A percentile compares a stretch with the other conserved stretches of the same genome.
Evolutionary conservation across 2,797 vertebrate species (phyloP).

Genomic region (Pelobates cultripes): DNA sequence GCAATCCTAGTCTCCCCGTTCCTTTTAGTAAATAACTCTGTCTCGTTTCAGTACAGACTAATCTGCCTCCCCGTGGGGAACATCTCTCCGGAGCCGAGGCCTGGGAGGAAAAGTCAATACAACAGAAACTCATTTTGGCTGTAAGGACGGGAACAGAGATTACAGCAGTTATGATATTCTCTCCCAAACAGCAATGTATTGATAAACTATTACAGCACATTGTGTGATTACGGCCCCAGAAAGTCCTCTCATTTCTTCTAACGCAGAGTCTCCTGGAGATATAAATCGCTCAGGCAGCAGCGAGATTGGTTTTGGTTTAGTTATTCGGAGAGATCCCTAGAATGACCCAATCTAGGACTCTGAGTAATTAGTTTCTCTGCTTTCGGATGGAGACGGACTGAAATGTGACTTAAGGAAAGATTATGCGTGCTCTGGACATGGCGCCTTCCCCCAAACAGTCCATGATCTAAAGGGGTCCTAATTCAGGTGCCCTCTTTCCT

Average conservation of each 20-base stretch:
- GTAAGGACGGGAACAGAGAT: not conserved
- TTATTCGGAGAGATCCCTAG: not conserved
- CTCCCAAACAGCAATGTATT: slow-evolving; percentile 1
- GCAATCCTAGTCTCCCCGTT: no score
- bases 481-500: no score
- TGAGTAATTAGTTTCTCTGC: not conserved
- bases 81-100: not conserved
- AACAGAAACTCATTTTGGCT: slow-evolving; percentile 7
- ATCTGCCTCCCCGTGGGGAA: slow-evolving; percentile 24
- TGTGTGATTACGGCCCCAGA: slow-evolving; percentile 15
- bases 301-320: not conserved
- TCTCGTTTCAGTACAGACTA: not conserved
- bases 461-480: no score
- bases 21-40: no score
- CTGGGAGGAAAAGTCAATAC: slow-evolving; percentile 21
- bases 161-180: slow-evolving; percentile 1
- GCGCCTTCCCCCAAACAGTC: no score
- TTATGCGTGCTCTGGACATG: no score
- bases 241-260: not conserved
- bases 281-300: not conserved
- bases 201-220: slow-evolving; percentile 25
- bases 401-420: not conserved
- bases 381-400: not conserved
- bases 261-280: not conserved
- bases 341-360: not conserved